Percentiles rank a stretch among this genome's conserved stretches.
These are phyloP conservation scores for Scytalopus superciliaris DNA, from an alignment of 2,113 vertebrate species.

Conservation along the genomic window DNA sequence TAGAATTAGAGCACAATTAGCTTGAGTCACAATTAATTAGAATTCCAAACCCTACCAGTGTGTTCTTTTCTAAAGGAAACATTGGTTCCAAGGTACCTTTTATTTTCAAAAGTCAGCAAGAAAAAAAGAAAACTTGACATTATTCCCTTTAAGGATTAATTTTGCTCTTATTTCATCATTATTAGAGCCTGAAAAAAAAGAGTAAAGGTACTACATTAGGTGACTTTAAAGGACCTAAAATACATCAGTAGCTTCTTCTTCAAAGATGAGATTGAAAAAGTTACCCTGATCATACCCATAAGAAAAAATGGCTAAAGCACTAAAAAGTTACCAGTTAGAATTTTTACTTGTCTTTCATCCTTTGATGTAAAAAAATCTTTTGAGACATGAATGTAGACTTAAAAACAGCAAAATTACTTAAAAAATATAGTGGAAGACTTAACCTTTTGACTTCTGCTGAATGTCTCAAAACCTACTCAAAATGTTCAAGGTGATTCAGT, in stretches of 20 bases:
- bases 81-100: not conserved
- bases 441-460: constrained; percentile 14
- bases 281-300: not conserved
- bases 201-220: not conserved
- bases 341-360: constrained; percentile 37
- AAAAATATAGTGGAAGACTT: not conserved
- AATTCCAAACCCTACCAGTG: not conserved
- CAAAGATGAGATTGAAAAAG: constrained; percentile 32
- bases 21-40: not conserved
- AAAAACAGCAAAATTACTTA: constrained; percentile 16
- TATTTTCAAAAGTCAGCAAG: not conserved
- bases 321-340: not conserved
- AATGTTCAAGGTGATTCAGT: not conserved
- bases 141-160: not conserved
- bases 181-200: not conserved
- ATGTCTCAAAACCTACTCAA: not conserved
- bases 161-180: not conserved
- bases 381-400: not conserved
- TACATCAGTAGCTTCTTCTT: constrained; percentile 34
- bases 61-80: not conserved
- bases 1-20: not conserved
- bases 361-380: constrained; percentile 32
- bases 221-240: constrained; percentile 6
- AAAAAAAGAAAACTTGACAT: not conserved
- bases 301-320: not conserved